A percentile compares a stretch with the other conserved stretches of the same genome.
Evolutionary conservation across 2,888 invertebrate genomes (phyloP).

Genomic region (Scaptomyza polygonia): DNA sequence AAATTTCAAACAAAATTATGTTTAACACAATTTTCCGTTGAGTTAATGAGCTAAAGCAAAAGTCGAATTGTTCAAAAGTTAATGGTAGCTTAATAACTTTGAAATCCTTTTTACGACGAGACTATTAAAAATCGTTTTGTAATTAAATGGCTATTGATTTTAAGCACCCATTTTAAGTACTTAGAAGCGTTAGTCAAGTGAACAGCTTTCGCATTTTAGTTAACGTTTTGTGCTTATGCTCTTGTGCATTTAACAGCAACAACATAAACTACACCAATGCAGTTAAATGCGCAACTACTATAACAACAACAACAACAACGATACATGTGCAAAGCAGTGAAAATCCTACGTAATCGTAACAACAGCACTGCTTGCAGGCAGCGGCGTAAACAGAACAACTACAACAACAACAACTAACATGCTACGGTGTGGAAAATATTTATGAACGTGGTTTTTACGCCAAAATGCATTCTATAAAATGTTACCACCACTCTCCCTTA

Average conservation of each 20-base stretch:
- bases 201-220: conserved; percentile 10
- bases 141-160: conserved; percentile 3
- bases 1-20: no score
- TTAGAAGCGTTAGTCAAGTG: background rate
- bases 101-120: background rate
- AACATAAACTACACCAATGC: conserved; percentile 37
- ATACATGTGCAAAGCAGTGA: conserved; percentile 62
- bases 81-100: background rate
- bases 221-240: conserved; percentile 1
- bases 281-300: conserved; percentile 39
- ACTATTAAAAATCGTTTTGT: background rate
- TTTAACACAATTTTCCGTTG: background rate
- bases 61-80: background rate
- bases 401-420: conserved; percentile 30
- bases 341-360: conserved; percentile 71
- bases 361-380: conserved; percentile 53
- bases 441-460: conserved; percentile 73
- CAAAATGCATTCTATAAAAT: conserved; percentile 69
- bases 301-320: conserved; percentile 6
- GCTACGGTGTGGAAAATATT: conserved; percentile 73
- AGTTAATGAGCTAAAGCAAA: background rate
- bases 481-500: conserved; percentile 3
- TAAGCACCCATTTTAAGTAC: background rate
- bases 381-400: background rate
- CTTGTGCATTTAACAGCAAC: conserved; percentile 44